phyloP scores from a whole-genome alignment of 30 jellyfish, hydroid and myxozoan genomes.

The Pseudorhiza aurosa region DNA sequence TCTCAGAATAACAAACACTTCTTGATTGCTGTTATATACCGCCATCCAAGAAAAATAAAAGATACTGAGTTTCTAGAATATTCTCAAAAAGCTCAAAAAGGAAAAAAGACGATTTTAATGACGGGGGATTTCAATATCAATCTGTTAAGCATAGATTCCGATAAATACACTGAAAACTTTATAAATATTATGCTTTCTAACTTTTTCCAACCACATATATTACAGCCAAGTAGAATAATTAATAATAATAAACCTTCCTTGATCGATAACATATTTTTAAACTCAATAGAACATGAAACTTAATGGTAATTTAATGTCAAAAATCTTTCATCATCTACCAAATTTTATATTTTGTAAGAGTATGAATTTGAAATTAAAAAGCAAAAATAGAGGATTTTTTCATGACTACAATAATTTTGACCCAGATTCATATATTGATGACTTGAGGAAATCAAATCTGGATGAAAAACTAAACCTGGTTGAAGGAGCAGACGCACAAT shows the following conservation, averaged over 20 bases:
- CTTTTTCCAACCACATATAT: constrained; percentile 48
- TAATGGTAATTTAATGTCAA: constrained; percentile 31
- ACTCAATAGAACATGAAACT: constrained; percentile 30
- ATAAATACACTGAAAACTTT: constrained; percentile 32
- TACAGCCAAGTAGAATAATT: constrained; percentile 32
- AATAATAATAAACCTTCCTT: constrained; percentile 22
- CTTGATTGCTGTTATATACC: constrained; percentile 37
- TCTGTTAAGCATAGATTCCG: constrained; percentile 28
- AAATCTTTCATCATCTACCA: constrained; percentile 43
- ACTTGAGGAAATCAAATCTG: constrained; percentile 4
- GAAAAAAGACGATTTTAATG: constrained; percentile 7
- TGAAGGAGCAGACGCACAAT: constrained; percentile 39
- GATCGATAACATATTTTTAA: constrained; percentile 28
- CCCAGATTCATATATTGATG: constrained; percentile 9
- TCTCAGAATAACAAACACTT: constrained; percentile 14
- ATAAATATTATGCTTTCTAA: constrained; percentile 29
- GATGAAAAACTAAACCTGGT: not conserved
- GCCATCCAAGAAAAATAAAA: constrained; percentile 51
- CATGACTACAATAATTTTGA: constrained; percentile 41
- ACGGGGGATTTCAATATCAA: constrained; percentile 36
- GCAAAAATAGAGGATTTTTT: constrained; percentile 1
- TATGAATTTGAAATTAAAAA: constrained; percentile 1
- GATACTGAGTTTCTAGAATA: constrained; percentile 34
- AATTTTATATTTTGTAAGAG: constrained; percentile 23
- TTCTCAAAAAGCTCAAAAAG: constrained; percentile 1